Base-by-base conservation (phyloP, 2,888 invertebrate genomes). In the Lasioglossum vierecki region DNA sequence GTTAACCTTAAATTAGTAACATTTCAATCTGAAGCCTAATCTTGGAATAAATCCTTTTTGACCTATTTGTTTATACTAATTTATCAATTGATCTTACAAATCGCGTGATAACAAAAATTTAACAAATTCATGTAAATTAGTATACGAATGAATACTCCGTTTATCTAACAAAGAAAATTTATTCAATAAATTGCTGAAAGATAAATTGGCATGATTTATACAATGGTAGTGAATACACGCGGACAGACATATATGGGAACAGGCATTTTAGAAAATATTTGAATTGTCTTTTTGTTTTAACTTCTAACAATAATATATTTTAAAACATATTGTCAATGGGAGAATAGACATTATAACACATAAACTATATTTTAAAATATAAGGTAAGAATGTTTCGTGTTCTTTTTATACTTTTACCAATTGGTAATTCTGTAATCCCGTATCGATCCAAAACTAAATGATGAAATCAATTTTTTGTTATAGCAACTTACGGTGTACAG, bases 231-330 rank as follows among this genome's bases (percentile, higher is more conserved):
- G 22, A 68, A 41, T 15, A 60, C 8, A 46, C 2, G 30, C n/a
- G 22, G 22, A 46, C 35, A 13, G 22, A 46, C 57, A 63, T 70
- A 13, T 18, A 46, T 26, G 46, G 60, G 22, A 41, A n/a, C 41
- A 75, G 84, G 83, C 57, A 49, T 79, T 79, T 41, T 22, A 66
- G 60, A 72, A 72, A 71, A 73, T 68, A 77, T 76, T 77, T 30
- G 22, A 41, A 35, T 77, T 68, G 30, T 60, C 9, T 71, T 41
- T 73, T 80, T 39, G 39, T 70, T 92, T 63, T 92, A 94, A 94
- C 92, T 93, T 94, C 94, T 94, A 94, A 94, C 94, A 94, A 94
- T 94, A 90, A 94, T 94, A 94, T 94, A 94, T 94, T 94, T 94
- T 91, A 91, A 93, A 94, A 94, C 94, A 94, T 94, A 94, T 94